Percentiles rank a stretch among this genome's conserved stretches.
Conservation (phyloP, 2,888 invertebrate species). For the Xestoiulus laeticollis region DNA sequence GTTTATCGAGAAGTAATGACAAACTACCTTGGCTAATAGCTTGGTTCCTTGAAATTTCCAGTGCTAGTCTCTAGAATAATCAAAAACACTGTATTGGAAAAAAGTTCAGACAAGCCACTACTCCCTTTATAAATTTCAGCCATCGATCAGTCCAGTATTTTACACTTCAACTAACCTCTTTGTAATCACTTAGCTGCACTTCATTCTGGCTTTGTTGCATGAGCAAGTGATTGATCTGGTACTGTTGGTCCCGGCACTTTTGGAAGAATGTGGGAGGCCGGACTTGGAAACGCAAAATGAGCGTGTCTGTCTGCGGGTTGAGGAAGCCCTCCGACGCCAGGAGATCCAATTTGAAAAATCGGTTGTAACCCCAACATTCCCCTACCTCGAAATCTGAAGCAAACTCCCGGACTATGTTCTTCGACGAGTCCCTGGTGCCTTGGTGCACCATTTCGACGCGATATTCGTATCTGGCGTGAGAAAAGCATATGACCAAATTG, state of each 20-base stretch:
- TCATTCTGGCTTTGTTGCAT: conserved; percentile 82
- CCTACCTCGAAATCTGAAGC: conserved; percentile 96
- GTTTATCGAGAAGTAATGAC: background rate
- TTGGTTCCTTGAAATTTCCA: conserved; percentile 51
- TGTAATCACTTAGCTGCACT: conserved; percentile 83
- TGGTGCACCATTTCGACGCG: conserved; percentile 95
- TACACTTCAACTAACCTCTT: conserved; percentile 68
- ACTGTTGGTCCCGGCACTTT: conserved; percentile 90
- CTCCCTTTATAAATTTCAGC: too few relatives aligned
- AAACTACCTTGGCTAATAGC: conserved; percentile 13
- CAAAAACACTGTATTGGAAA: too few relatives aligned
- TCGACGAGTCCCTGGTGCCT: conserved; percentile 75
- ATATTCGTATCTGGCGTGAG: conserved; percentile 79
- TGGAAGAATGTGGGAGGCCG: conserved; percentile 93
- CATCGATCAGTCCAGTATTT: too few relatives aligned
- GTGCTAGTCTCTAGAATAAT: conserved; percentile 38
- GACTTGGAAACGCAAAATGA: conserved; percentile 88
- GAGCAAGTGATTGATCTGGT: conserved; percentile 87
- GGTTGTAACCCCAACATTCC: conserved; percentile 96
- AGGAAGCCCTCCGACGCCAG: conserved; percentile 90
- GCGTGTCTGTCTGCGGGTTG: conserved; percentile 82
- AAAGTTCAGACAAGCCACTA: too few relatives aligned
- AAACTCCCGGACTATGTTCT: conserved; percentile 90
- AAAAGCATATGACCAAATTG: background rate
- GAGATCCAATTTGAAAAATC: conserved; percentile 89